Base-by-base conservation (phyloP, 2,888 invertebrate species). In the Syrista parreyssii region DNA sequence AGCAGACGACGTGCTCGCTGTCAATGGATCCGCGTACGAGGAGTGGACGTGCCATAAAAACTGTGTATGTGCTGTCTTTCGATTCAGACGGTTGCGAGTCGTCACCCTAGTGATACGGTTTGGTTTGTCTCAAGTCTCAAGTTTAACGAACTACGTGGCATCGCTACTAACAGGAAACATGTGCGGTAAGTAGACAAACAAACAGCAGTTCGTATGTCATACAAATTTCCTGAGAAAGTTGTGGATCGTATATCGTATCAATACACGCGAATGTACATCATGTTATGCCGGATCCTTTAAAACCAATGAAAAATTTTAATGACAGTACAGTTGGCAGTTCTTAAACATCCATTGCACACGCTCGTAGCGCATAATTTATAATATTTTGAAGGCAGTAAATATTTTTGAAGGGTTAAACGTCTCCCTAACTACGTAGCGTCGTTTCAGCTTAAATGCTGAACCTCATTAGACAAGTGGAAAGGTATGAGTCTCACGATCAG, bases 1-100 rank as follows among this genome's bases (percentile, higher is more conserved):
- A 77, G 76, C 78, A 80, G 80, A 76, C 80, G 80, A 80, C 76
- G 75, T 74, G 75, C 68, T 74, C 75, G 73, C 82, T 82, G 82
- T 82, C 80, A 82, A 71, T 75, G 81, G 74, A 69, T 30, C 68
- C 74, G 75, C 68, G 75, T 77, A 73, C 68, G 75, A 71, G 68
- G 74, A 75, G 79, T 74, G 78, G 79, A 79, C 75, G 79, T 78
- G 77, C 75, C 79, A 84, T 85, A 84, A 85, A 85, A 85, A 80
- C 80, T 35, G 76, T 80, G 81, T 35, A 33, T 77, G 77, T 76
- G 71, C 76, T 80, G 73, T 80, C 74, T 77, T 73, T 76, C 75
- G 75, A 79, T 81, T 85, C 84, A 85, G 84, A 81, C 80, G 79
- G 76, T 82, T 79, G 74, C 79, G 75, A 80, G 81, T 83, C 82